Conservation (phyloP, 2,797 vertebrate species). For the Naso thynnoides region DNA sequence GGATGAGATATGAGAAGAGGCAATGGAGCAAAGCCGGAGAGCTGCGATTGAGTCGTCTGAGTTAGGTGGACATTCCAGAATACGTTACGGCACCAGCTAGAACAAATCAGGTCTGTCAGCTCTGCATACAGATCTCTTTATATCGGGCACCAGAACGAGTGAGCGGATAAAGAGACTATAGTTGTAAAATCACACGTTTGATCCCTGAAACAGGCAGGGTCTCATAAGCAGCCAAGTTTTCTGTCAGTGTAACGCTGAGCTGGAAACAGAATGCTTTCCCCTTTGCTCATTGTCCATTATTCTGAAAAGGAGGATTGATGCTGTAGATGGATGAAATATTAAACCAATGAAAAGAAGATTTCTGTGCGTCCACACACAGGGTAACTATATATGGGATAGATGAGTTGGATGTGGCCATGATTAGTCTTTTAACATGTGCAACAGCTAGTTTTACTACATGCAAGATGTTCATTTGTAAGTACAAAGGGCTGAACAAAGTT, state of each 20-base stretch:
- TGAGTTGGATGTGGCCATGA: neutral
- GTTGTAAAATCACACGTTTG: conserved; percentile 47
- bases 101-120: conserved; percentile 54
- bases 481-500: neutral
- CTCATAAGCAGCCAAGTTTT: conserved; percentile 23
- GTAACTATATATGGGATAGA: conserved; percentile 14
- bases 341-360: conserved; percentile 31
- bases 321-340: conserved; percentile 46
- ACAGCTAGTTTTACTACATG: neutral
- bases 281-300: conserved; percentile 5
- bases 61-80: conserved; percentile 67
- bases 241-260: conserved; percentile 19
- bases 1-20: conserved; percentile 79
- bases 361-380: neutral
- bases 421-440: neutral
- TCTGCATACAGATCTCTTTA: conserved; percentile 53
- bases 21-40: conserved; percentile 70
- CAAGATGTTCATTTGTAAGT: neutral
- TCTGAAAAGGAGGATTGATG: conserved; percentile 23
- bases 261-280: conserved; percentile 18
- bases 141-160: conserved; percentile 20
- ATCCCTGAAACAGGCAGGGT: conserved; percentile 12
- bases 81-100: conserved; percentile 29
- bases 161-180: conserved; percentile 27
- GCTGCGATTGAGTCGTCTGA: conserved; percentile 70